phyloP scores from a whole-genome alignment of 2,113 vertebrate species.

The Tamias sibiricus region DNA sequence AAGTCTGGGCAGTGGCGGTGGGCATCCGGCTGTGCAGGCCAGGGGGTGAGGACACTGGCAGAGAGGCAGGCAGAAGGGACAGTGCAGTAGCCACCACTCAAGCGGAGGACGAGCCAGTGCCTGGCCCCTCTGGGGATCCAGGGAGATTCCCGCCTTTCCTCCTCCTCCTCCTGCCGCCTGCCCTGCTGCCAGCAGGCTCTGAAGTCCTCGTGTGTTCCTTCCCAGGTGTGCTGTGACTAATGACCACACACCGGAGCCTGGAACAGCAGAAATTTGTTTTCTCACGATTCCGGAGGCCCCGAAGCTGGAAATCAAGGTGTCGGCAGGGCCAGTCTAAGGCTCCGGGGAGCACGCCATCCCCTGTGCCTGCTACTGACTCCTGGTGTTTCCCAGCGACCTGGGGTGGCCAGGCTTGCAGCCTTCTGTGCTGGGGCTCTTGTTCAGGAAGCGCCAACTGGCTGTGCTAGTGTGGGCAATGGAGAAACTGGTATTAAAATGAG shows the following conservation, averaged over 20 bases:
- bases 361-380: too few relatives aligned
- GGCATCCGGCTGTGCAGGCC: not conserved
- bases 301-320: not conserved
- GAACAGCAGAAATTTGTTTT: not conserved
- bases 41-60: not conserved
- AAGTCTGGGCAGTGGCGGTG: not conserved
- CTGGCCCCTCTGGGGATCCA: not conserved
- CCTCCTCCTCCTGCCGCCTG: not conserved
- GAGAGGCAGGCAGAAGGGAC: not conserved
- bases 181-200: not conserved
- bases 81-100: rapidly evolving
- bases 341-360: too few relatives aligned
- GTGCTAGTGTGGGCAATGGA: not conserved
- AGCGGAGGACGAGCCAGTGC: not conserved
- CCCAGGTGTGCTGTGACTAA: not conserved
- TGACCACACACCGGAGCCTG: too few relatives aligned
- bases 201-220: rapidly evolving
- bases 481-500: not conserved
- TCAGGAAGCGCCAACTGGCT: not conserved
- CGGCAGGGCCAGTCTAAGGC: not conserved
- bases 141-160: rapidly evolving
- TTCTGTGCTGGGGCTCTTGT: not conserved
- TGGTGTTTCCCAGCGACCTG: rapidly evolving
- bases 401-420: not conserved
- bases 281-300: not conserved